Conservation (phyloP, 2,888 invertebrate species). For the Limnephilus lunatus region DNA sequence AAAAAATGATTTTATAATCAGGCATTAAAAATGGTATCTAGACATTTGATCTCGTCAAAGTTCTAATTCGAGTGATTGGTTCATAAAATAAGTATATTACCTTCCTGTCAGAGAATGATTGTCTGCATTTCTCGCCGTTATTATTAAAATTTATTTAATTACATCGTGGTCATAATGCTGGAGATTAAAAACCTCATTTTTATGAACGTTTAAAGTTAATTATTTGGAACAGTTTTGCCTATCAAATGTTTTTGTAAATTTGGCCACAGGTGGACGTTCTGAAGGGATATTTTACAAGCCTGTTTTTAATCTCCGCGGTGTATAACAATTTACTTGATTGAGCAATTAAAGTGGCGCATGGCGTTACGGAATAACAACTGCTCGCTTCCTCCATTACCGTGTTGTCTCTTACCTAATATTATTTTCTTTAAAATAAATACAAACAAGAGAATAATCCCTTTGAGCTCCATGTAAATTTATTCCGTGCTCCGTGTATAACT, state of each 20-base stretch:
- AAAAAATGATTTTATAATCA: neutral
- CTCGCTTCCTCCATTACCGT: neutral
- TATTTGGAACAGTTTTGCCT: neutral
- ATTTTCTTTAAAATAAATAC: neutral
- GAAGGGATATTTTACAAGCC: neutral
- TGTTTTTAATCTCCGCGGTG: neutral
- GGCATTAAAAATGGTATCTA: too few species aligned
- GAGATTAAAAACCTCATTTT: neutral
- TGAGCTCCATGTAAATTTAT: conserved; percentile 5
- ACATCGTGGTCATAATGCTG: neutral
- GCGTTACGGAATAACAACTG: neutral
- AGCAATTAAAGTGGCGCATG: neutral
- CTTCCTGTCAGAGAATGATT: neutral
- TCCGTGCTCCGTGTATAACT: neutral
- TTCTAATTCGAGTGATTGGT: neutral
- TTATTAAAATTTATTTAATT: neutral
- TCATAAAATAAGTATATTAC: neutral
- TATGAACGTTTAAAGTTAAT: neutral
- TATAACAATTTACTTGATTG: neutral
- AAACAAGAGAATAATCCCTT: neutral
- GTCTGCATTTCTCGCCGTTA: neutral
- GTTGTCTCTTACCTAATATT: neutral
- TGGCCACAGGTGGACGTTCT: neutral
- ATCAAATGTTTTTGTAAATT: neutral
- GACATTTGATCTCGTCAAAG: too few species aligned